phyloP scores from a whole-genome alignment of 2,888 invertebrate species.

The Drosophila barbarae region DNA sequence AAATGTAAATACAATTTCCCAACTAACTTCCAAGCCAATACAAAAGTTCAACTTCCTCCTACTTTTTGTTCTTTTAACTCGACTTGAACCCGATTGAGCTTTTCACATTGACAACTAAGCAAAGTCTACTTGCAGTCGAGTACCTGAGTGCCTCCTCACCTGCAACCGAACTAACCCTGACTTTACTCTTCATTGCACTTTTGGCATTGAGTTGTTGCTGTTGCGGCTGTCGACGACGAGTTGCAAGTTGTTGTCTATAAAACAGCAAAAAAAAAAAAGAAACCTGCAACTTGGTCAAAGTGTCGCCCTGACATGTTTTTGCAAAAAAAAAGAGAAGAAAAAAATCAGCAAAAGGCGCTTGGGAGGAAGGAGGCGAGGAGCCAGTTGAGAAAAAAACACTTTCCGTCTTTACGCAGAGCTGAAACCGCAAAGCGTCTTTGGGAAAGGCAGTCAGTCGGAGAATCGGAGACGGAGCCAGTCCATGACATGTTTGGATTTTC shows the following conservation, averaged over 20 bases:
- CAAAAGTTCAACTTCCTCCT: slow-evolving; percentile 13
- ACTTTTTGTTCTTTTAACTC: slow-evolving; percentile 13
- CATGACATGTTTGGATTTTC: slow-evolving; percentile 66
- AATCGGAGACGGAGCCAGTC: slow-evolving; percentile 21
- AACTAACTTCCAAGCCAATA: slow-evolving; percentile 4
- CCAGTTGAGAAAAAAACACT: slow-evolving; percentile 53
- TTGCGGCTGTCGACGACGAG: slow-evolving; percentile 30
- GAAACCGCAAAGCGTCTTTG: slow-evolving; percentile 57
- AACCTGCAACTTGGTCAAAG: slow-evolving; percentile 65
- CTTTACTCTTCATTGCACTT: slow-evolving; percentile 72
- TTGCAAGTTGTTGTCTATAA: slow-evolving; percentile 36
- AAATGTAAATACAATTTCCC: neutral
- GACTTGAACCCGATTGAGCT: slow-evolving; percentile 18
- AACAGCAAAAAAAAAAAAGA: slow-evolving; percentile 10
- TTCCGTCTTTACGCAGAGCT: slow-evolving; percentile 62
- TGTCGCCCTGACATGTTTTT: slow-evolving; percentile 70
- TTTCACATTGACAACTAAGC: slow-evolving; percentile 28
- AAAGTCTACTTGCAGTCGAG: slow-evolving; percentile 23
- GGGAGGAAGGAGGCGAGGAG: slow-evolving; percentile 12
- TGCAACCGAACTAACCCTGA: slow-evolving; percentile 55
- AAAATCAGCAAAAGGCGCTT: slow-evolving; percentile 10
- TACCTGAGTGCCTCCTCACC: slow-evolving; percentile 19
- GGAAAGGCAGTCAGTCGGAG: slow-evolving; percentile 47
- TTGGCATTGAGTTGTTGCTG: slow-evolving; percentile 68
- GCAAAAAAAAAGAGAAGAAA: slow-evolving; percentile 22